Evolutionary conservation across 2,888 invertebrate species (phyloP), one percentile per base, ranked within the genome.

Genomic region (Leptogaster cylindrica): DNA sequence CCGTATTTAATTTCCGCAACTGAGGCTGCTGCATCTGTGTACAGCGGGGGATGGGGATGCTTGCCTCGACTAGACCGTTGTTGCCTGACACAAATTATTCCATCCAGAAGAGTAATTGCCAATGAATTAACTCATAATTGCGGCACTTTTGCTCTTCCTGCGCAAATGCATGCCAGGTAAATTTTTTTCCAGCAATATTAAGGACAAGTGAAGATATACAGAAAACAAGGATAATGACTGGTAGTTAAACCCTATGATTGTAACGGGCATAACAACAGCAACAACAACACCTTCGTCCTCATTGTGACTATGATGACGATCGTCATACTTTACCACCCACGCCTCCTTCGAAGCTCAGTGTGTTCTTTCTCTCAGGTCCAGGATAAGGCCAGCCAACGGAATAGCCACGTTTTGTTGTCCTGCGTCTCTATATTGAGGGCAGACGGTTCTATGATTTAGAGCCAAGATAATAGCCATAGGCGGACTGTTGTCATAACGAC

Each of bases 281-380:
- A 20, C 58, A 25, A 25, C 16, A 16, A 23, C 27, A 25, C 27
- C 23, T 51, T 41, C 23, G 14, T 12, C 41, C 39, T 58, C 27
- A 39, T 58, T 36, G 36, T 7, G 23, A 25, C 27, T 23, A 58
- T 23, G 41, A 41, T 14, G 39, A 23, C 41, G 58, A 58, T 41
- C 25, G 41, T 58, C 36, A 58, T 58, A 58, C 36, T 58, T 58
- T 16, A 39, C 58, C 58, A 28, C 39, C 58, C 25, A 58, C 58
- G 20, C 0, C 58, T 18, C 58, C 4, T 14, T 50, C 46, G 0
- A 2, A 2, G 23, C 39, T 36, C 18, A 25, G 16, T 36, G 18
- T 33, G 55, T 58, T 3, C 18, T 41, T 23, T 4, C 25, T 5
- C 18, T 41, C 14, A 12, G n/a, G 23, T 25, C 8, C 46, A 25